phyloP scores from a whole-genome alignment of 2,113 vertebrate genomes.

The Anhinga rufa region DNA sequence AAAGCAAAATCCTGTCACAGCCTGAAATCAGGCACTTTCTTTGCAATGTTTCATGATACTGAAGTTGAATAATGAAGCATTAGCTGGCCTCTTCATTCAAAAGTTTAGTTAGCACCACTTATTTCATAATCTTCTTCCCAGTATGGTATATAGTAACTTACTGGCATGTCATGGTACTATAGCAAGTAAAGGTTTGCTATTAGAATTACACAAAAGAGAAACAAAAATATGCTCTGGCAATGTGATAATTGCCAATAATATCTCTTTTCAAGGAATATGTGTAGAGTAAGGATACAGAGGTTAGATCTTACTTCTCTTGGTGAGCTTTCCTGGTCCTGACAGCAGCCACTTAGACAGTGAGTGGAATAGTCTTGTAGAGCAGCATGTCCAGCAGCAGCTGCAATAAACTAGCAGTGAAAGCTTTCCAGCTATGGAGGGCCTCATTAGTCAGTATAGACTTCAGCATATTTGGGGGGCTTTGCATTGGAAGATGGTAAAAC shows the following conservation, averaged over 20 bases:
- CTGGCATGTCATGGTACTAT: background rate
- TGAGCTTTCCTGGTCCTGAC: background rate
- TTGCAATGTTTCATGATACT: background rate
- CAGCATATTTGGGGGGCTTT: background rate
- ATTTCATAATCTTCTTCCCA: background rate
- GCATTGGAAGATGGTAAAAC: background rate
- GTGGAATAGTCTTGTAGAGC: background rate
- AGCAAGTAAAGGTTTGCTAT: background rate
- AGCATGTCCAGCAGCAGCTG: background rate
- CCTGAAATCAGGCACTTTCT: background rate
- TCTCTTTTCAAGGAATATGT: background rate
- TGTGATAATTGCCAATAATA: background rate
- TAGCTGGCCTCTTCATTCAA: background rate
- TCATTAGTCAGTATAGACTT: background rate
- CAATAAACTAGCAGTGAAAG: background rate
- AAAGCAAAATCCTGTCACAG: background rate
- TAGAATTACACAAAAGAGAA: background rate
- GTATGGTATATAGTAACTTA: background rate
- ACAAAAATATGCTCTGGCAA: background rate
- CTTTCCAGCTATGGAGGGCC: background rate
- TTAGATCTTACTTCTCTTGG: background rate
- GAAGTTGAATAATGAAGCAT: background rate
- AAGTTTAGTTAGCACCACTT: background rate
- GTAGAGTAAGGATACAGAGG: background rate
- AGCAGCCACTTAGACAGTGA: background rate